Conservation (phyloP, 2,797 vertebrate species). For the Ctenopoma multispine region DNA sequence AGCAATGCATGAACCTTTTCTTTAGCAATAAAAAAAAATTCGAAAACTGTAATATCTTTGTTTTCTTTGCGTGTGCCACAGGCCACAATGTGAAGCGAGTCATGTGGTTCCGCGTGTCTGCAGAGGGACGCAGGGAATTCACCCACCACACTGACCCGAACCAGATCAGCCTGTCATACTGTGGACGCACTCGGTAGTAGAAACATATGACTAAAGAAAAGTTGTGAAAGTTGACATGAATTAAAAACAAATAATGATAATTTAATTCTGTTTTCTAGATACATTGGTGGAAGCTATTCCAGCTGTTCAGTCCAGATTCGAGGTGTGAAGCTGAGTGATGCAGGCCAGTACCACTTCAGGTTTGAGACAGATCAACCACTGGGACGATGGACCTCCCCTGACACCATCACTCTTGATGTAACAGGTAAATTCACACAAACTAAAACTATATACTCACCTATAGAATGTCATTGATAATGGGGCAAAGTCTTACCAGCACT, state of each 20-base stretch:
- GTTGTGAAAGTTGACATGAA: neutral
- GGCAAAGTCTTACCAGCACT: neutral
- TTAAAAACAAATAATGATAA: neutral
- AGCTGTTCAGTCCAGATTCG: conserved; percentile 85
- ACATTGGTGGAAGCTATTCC: conserved; percentile 81
- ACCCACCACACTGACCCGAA: conserved; percentile 78
- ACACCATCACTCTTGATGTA: conserved; percentile 79
- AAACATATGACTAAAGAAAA: neutral
- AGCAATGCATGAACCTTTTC: neutral
- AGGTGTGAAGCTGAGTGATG: conserved; percentile 80
- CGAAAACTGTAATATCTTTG: no score
- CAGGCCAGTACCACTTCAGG: conserved; percentile 85
- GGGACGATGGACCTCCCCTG: conserved; percentile 85
- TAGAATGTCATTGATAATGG: neutral
- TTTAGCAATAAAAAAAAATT: no score
- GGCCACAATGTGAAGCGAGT: conserved; percentile 80
- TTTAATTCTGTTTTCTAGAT: conserved; percentile 55
- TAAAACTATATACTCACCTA: neutral
- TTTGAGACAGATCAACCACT: conserved; percentile 84
- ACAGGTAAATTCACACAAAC: conserved; percentile 69
- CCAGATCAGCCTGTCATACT: conserved; percentile 80
- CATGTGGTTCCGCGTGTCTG: conserved; percentile 85
- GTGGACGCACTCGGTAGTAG: conserved; percentile 75
- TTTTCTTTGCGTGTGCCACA: conserved; percentile 9
- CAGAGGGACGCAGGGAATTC: conserved; percentile 79